Evolutionary conservation across 1,140 invertebrate genomes (phyloP).

Genomic region (Brachionus asplanchnoidis): DNA sequence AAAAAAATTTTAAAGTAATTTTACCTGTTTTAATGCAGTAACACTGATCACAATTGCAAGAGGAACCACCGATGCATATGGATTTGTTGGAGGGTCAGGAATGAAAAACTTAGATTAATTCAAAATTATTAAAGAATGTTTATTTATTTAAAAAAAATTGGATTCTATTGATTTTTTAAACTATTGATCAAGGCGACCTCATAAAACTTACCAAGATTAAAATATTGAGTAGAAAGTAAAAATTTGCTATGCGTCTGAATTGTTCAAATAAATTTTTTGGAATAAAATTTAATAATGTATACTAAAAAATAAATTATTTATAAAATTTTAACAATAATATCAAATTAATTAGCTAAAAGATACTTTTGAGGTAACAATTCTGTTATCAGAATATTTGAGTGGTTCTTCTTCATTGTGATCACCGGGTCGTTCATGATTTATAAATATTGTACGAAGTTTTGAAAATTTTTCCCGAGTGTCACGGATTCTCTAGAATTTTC

Average conservation of each 20-base stretch:
- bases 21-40: conserved; percentile 62
- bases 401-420: conserved; percentile 8
- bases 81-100: conserved; percentile 70
- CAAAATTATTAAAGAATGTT: background rate
- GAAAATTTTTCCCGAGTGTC: conserved; percentile 14
- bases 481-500: background rate
- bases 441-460: background rate
- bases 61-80: conserved; percentile 69
- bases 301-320: conserved; percentile 61
- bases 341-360: background rate
- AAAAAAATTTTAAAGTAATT: background rate
- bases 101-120: conserved; percentile 41
- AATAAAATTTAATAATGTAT: conserved; percentile 84
- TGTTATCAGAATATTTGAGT: background rate
- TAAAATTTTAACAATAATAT: background rate
- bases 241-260: conserved; percentile 76
- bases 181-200: no score
- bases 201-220: conserved; percentile 58
- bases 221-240: conserved; percentile 73
- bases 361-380: conserved; percentile 39
- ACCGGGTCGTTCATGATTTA: background rate
- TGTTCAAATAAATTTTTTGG: conserved; percentile 95
- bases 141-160: background rate
- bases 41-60: conserved; percentile 72
- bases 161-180: background rate